Percentiles rank a stretch among this genome's conserved stretches.
Conservation (phyloP, 2,797 vertebrate genomes). For the Emydoidea blandingii region DNA sequence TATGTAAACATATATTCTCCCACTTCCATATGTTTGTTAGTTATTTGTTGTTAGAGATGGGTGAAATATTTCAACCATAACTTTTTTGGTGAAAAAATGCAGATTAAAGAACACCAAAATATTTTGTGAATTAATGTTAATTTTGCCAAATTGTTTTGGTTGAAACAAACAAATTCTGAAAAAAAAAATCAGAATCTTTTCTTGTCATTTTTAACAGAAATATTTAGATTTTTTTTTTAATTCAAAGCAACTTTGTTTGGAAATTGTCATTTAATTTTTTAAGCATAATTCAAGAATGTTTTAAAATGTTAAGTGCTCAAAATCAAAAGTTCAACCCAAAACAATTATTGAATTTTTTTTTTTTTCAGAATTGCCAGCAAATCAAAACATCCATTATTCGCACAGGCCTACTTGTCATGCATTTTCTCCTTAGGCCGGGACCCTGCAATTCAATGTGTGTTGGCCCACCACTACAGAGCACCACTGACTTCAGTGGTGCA, state of each 20-base stretch:
- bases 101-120: not conserved
- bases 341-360: not conserved
- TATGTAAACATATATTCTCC: not conserved
- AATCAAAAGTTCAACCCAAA: not conserved
- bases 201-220: not conserved
- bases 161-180: not conserved
- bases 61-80: not conserved
- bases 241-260: not conserved
- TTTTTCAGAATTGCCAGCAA: not conserved
- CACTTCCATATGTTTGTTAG: not conserved
- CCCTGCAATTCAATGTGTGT: not conserved
- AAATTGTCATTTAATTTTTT: not conserved
- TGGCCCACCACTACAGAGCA: not conserved
- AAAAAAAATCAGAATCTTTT: not conserved
- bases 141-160: not conserved
- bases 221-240: not conserved
- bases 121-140: not conserved
- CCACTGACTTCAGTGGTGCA: not conserved
- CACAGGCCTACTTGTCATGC: not conserved
- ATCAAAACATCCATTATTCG: not conserved
- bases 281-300: not conserved
- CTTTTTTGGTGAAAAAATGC: not conserved
- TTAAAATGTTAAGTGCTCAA: not conserved
- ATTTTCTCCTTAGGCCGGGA: fast-evolving
- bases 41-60: not conserved